Evolutionary conservation across 2,888 invertebrate species (phyloP).

Genomic region (Drosophila kokeensis): DNA sequence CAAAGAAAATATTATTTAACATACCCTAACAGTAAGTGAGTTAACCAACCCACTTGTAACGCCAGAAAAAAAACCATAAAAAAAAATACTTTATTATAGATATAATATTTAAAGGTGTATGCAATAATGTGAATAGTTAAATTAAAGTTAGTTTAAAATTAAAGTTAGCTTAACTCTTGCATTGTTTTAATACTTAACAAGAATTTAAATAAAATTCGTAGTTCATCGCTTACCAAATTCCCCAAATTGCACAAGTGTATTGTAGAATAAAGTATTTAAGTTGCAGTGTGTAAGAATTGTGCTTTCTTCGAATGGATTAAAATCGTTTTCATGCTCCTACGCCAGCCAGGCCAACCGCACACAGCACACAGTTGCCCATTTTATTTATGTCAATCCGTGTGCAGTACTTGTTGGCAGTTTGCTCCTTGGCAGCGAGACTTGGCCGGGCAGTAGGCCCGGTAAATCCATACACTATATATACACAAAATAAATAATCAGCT

Average conservation of each 20-base stretch:
- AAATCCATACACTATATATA: conserved; percentile 24
- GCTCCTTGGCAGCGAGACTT: conserved; percentile 33
- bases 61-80: not conserved
- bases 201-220: not conserved
- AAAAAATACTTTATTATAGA: not conserved
- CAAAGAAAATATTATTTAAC: conserved; percentile 55
- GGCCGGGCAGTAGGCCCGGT: conserved; percentile 56
- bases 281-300: conserved; percentile 24
- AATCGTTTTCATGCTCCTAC: conserved; percentile 68
- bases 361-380: conserved; percentile 49
- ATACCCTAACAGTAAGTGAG: conserved; percentile 26
- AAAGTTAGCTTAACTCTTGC: not conserved
- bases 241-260: not conserved
- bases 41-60: not conserved
- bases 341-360: conserved; percentile 12
- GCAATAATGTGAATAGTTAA: not conserved
- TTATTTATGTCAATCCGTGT: conserved; percentile 74
- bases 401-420: conserved; percentile 42
- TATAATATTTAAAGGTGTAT: not conserved
- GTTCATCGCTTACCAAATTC: not conserved
- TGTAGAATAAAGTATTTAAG: conserved; percentile 15
- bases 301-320: conserved; percentile 45
- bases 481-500: conserved; percentile 69
- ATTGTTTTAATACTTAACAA: not conserved
- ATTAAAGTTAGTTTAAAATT: not conserved